These are phyloP conservation scores for Mayetiola destructor DNA, from an alignment of 2,888 invertebrate genomes.

Conservation along the genomic window DNA sequence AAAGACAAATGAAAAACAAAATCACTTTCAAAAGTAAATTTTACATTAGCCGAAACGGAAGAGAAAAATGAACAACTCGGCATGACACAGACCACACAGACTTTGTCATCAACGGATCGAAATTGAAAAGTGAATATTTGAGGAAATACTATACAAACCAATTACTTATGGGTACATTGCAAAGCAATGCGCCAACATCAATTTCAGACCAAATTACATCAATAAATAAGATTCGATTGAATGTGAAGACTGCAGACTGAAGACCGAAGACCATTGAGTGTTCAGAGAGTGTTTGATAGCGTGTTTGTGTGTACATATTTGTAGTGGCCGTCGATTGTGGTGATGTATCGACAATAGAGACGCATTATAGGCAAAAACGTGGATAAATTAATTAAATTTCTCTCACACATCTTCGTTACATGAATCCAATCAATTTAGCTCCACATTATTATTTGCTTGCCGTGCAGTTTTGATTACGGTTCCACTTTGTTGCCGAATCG, in stretches of 20 bases:
- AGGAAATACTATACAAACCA: slow-evolving; percentile 6
- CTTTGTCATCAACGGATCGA: neutral
- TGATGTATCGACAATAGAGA: neutral
- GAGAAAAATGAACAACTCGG: neutral
- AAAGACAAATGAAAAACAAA: neutral
- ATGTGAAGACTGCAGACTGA: too few species aligned
- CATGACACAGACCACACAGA: neutral
- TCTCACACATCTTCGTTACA: slow-evolving; percentile 3
- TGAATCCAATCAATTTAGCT: slow-evolving; percentile 11
- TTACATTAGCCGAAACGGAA: too few species aligned
- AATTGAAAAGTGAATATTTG: neutral
- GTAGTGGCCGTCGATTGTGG: neutral
- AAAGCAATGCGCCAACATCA: neutral
- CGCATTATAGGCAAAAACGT: too few species aligned
- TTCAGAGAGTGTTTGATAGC: too few species aligned
- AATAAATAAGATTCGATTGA: slow-evolving; percentile 8
- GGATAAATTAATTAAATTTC: slow-evolving; percentile 13
- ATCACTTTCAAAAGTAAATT: neutral
- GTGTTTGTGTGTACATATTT: neutral
- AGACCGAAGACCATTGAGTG: too few species aligned
- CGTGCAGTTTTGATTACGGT: slow-evolving; percentile 10
- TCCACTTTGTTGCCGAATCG: neutral
- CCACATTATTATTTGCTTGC: slow-evolving; percentile 8
- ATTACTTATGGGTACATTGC: slow-evolving; percentile 4
- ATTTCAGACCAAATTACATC: neutral